These are phyloP conservation scores for Procambarus virginalis DNA, from an alignment of 1,140 invertebrate genomes.

Conservation along the genomic window DNA sequence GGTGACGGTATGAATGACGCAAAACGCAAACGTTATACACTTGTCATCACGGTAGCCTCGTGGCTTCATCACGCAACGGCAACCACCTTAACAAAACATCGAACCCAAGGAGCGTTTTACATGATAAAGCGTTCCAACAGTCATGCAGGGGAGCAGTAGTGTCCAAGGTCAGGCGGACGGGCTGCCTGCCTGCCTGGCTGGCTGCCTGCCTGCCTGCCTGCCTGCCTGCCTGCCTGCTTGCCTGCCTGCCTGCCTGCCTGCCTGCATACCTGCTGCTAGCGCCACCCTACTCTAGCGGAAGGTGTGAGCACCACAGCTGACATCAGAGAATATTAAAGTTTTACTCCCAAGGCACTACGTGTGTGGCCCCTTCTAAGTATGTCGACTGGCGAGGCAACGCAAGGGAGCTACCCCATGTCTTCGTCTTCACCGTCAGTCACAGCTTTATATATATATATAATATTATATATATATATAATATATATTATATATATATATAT, in stretches of 20 bases:
- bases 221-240: no score
- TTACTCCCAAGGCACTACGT: neutral
- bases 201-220: no score
- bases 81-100: neutral
- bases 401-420: no score
- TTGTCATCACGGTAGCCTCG: no score
- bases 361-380: neutral
- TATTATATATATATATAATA: no score
- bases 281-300: neutral
- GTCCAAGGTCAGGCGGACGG: neutral
- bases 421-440: no score
- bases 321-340: neutral
- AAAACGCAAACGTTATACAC: no score
- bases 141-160: neutral
- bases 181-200: neutral
- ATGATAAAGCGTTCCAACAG: neutral
- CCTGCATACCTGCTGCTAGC: neutral
- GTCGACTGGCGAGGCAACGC: no score
- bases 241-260: neutral
- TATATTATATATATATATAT: no score
- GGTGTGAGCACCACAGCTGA: neutral
- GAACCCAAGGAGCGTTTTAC: neutral
- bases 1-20: no score
- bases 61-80: neutral
- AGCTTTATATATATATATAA: no score